Conservation (phyloP, 30 jellyfish, hydroid and myxozoan genomes). For the Catostylus mosaicus region DNA sequence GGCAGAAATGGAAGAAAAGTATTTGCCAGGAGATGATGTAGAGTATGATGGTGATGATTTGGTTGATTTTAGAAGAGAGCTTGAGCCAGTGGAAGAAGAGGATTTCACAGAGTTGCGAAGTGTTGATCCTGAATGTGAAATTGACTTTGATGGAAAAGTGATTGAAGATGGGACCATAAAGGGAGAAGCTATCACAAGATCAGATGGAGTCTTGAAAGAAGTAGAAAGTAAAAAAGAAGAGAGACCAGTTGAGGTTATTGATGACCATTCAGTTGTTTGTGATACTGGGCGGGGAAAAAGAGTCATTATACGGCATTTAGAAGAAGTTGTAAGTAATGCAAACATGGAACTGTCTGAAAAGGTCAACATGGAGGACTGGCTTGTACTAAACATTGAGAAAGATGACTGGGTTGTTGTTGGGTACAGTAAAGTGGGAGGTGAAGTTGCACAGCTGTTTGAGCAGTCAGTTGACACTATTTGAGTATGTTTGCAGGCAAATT, state of each 20-base stretch:
- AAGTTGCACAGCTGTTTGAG: conserved; percentile 35
- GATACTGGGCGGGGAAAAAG: conserved; percentile 63
- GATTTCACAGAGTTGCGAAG: conserved; percentile 48
- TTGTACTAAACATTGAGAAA: conserved; percentile 63
- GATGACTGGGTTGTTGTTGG: conserved; percentile 82
- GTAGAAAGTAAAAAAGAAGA: neutral
- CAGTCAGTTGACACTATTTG: conserved; percentile 61
- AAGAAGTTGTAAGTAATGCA: conserved; percentile 53
- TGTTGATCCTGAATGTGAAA: conserved; percentile 64
- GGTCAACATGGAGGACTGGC: conserved; percentile 66
- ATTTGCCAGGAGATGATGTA: neutral
- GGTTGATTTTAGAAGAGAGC: neutral
- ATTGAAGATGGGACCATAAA: neutral
- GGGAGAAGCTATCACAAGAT: neutral
- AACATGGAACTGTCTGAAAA: conserved; percentile 51
- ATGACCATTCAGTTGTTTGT: conserved; percentile 42
- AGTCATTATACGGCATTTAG: conserved; percentile 57
- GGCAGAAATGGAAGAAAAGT: neutral
- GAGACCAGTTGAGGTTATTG: neutral
- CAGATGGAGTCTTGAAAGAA: neutral
- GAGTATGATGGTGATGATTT: conserved; percentile 11
- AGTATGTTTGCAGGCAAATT: no score
- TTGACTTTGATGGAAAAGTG: conserved; percentile 6
- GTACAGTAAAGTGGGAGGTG: conserved; percentile 58
- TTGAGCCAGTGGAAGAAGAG: conserved; percentile 68